phyloP scores from a whole-genome alignment of 2,797 vertebrate species.

The Phrynocephalus vlangalii region DNA sequence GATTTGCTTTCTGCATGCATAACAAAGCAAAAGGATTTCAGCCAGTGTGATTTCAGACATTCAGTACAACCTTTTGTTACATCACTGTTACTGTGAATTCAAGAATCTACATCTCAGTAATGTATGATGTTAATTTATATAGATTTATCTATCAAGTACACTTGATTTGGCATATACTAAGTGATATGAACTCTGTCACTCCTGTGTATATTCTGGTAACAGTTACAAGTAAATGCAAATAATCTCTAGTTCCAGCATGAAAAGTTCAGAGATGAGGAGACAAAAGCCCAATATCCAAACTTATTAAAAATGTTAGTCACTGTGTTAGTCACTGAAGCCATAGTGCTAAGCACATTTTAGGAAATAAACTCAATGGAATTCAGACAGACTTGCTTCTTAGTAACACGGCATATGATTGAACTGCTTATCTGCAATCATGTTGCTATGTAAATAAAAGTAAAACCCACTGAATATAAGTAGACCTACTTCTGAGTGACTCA shows the following conservation, averaged over 20 bases:
- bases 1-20: too few relatives aligned
- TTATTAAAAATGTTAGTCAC: neutral
- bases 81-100: neutral
- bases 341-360: neutral
- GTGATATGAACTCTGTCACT: neutral
- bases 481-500: neutral
- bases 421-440: neutral
- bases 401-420: neutral
- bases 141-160: neutral
- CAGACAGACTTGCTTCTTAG: neutral
- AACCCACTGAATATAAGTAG: neutral
- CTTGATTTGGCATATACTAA: neutral
- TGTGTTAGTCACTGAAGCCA: neutral
- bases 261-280: constrained; percentile 49
- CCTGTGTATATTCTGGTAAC: neutral
- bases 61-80: neutral
- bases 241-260: constrained; percentile 10
- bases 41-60: neutral
- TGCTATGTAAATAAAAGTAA: neutral
- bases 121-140: neutral
- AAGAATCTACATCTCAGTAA: neutral
- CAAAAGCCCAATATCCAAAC: constrained; percentile 32
- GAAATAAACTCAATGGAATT: neutral
- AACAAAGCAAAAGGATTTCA: too few relatives aligned
- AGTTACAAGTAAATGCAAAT: neutral